phyloP scores from a whole-genome alignment of 2,888 invertebrate genomes.

The Pediacus dermestoides region DNA sequence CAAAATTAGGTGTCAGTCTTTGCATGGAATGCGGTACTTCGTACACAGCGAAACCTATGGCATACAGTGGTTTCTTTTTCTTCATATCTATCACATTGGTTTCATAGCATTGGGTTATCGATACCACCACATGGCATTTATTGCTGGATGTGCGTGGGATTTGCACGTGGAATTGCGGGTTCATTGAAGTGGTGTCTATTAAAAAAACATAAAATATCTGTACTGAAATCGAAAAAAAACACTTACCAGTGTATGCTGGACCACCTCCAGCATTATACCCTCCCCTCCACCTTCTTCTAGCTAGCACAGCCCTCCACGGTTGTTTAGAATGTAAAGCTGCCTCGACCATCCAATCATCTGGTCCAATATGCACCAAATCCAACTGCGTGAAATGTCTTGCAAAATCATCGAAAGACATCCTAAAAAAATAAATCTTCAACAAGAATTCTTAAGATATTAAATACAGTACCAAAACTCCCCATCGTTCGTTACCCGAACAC shows the following conservation, averaged over 20 bases:
- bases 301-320: conserved; percentile 69
- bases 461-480: conserved; percentile 64
- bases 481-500: conserved; percentile 60
- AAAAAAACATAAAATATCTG: conserved; percentile 12
- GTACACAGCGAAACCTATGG: conserved; percentile 69
- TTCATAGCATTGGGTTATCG: conserved; percentile 66
- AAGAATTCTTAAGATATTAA: conserved; percentile 6
- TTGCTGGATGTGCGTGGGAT: conserved; percentile 60
- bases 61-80: conserved; percentile 55
- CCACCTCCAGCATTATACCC: conserved; percentile 72
- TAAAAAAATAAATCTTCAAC: conserved; percentile 33
- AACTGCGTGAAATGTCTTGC: conserved; percentile 62
- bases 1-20: conserved; percentile 59
- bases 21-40: conserved; percentile 63
- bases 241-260: conserved; percentile 55
- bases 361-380: conserved; percentile 71
- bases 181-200: conserved; percentile 63
- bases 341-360: conserved; percentile 72
- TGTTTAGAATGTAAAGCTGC: conserved; percentile 63
- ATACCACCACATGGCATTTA: conserved; percentile 71
- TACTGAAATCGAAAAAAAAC: conserved; percentile 1
- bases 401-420: conserved; percentile 72
- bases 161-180: conserved; percentile 69
- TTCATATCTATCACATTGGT: conserved; percentile 50
- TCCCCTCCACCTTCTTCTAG: conserved; percentile 63